Evolutionary conservation across 2,113 vertebrate genomes (phyloP).

Genomic region (Archocentrus centrarchus): DNA sequence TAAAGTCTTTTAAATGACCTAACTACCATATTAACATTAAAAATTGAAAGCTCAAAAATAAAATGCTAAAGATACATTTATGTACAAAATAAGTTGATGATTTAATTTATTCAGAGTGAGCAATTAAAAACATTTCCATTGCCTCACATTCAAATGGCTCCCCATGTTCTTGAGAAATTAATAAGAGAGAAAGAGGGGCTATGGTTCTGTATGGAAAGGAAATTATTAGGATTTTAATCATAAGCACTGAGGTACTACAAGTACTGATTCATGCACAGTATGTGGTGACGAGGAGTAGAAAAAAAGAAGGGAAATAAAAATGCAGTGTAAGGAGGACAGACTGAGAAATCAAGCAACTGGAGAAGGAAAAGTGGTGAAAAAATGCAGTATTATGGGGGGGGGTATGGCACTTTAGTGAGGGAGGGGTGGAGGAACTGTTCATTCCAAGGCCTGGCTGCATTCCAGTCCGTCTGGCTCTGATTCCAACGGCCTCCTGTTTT

Average conservation of each 20-base stretch:
- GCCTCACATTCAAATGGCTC: conserved; percentile 11
- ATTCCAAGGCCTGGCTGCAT: conserved; percentile 76
- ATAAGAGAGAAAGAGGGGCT: background rate
- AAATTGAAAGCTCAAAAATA: background rate
- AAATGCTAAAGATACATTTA: background rate
- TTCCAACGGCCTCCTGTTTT: conserved; percentile 68
- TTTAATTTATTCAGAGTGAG: background rate
- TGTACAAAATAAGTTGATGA: background rate
- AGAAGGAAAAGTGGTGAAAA: conserved; percentile 28
- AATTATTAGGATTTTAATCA: conserved; percentile 44
- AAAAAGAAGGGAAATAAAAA: conserved; percentile 54
- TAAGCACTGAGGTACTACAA: conserved; percentile 39
- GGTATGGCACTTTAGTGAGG: conserved; percentile 31
- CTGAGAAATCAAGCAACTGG: conserved; percentile 23
- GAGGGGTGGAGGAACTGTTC: conserved; percentile 52
- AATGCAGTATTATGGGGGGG: conserved; percentile 21
- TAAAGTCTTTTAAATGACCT: background rate
- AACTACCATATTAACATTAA: background rate
- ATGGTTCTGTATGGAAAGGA: background rate
- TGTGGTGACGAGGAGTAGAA: conserved; percentile 39
- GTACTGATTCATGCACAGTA: conserved; percentile 60
- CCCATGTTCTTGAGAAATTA: background rate
- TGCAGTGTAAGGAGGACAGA: conserved; percentile 27
- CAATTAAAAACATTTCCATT: conserved; percentile 1
- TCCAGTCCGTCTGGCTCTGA: conserved; percentile 79